These are phyloP conservation scores for Lucilia cuprina DNA, from an alignment of 1,140 invertebrate species.

Conservation along the genomic window DNA sequence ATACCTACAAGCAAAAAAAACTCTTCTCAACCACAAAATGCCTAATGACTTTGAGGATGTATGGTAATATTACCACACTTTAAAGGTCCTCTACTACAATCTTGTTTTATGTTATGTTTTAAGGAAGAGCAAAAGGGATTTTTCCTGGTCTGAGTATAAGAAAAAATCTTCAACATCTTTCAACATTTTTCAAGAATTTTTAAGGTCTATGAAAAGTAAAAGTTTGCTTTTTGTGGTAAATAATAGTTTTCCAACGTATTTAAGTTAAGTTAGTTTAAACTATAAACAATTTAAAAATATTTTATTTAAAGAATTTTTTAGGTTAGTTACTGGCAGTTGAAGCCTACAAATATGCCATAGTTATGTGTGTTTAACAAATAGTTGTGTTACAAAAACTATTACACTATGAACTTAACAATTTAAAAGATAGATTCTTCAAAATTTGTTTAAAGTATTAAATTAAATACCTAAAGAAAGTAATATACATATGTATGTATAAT, in stretches of 20 bases:
- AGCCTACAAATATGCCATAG: conserved; percentile 21
- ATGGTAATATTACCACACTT: background rate
- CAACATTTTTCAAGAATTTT: background rate
- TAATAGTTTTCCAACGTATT: background rate
- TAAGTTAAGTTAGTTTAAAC: background rate
- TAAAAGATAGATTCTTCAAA: background rate
- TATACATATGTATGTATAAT: background rate
- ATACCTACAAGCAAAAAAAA: background rate
- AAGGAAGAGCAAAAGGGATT: background rate
- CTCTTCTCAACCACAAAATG: background rate
- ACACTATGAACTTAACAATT: background rate
- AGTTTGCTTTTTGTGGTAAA: background rate
- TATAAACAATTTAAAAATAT: background rate
- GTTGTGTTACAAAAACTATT: conserved; percentile 5
- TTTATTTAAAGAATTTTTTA: background rate
- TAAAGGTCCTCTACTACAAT: background rate
- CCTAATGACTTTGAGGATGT: background rate
- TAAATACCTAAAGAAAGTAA: background rate
- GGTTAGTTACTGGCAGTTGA: background rate
- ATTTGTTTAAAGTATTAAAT: background rate
- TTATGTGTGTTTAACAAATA: background rate
- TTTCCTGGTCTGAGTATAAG: background rate
- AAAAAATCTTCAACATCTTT: background rate
- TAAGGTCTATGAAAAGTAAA: conserved; percentile 18
- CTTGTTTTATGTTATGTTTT: background rate